Evolutionary conservation across 2,797 vertebrate species (phyloP), one percentile per base, ranked within the genome.

Genomic region (Tolypeutes matacus): DNA sequence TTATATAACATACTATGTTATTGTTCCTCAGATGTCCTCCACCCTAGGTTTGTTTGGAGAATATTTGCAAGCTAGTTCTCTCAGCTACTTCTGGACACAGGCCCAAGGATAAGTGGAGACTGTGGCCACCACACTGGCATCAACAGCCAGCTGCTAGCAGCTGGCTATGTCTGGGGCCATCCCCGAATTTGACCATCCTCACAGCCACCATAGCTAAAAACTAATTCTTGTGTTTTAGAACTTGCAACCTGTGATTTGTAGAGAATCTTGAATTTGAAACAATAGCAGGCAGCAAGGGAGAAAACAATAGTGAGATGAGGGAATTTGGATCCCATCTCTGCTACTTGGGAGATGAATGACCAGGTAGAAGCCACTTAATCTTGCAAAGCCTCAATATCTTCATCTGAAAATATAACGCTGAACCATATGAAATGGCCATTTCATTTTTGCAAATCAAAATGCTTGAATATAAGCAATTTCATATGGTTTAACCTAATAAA

Each of bases 261-360:
- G 23, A 95, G 36, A 86, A 86, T 85, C 23, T 93, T 95, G 64
- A 97, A 81, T 29, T 77, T 85, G 31, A 90, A 93, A 84, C 15
- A 76, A 93, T 94, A 7, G 21, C 42, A 76, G 34, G 31, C 36
- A 87, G 34, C 69, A 95, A 89, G 62, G 60, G 31, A 82, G 25
- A 82, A 94, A 93, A 92, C 53, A 39, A 75, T 31, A 90, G 13
- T 86, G 72, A 58, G 13, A 56, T 4, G 34, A 31, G 58, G 62
- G 31, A 90, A 94, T 96, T 36, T 77, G 31, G 89, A 96, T 12
- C 27, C 25, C 39, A 86, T 72, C 13, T 95, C n/a, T 31, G 39
- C 39, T 82, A 75, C 36, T 72, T 31, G 27, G 5, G 42, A 91
- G 64, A 86, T 84, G 31, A 56, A n/a, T 85, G 49, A 94, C 65